These are phyloP conservation scores for Temnothorax nylanderi DNA, from an alignment of 1,140 invertebrate species.

Conservation along the genomic window DNA sequence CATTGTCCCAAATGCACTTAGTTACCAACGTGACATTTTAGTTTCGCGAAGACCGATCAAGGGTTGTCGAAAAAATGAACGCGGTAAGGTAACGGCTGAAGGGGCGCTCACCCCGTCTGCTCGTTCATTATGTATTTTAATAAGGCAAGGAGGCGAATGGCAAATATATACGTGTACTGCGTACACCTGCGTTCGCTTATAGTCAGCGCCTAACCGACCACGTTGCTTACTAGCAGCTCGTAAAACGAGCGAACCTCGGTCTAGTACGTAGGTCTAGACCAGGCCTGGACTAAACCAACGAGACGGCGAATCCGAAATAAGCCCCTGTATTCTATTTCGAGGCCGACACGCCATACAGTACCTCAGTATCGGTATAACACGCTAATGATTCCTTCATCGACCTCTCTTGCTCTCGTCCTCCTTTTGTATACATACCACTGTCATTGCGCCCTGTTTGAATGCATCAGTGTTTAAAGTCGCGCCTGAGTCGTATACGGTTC, in stretches of 20 bases:
- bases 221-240: slow-evolving; percentile 72
- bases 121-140: slow-evolving; percentile 63
- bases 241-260: slow-evolving; percentile 76
- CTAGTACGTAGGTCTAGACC: slow-evolving; percentile 82
- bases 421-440: slow-evolving; percentile 4
- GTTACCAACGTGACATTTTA: background rate
- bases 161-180: slow-evolving; percentile 60
- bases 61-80: background rate
- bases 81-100: background rate
- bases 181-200: slow-evolving; percentile 65
- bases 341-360: slow-evolving; percentile 74
- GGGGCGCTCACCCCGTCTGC: background rate
- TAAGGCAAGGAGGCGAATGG: slow-evolving; percentile 56
- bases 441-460: slow-evolving; percentile 3
- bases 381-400: slow-evolving; percentile 71
- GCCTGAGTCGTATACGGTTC: background rate
- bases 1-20: slow-evolving; percentile 6
- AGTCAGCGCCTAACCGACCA: slow-evolving; percentile 60
- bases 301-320: slow-evolving; percentile 82
- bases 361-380: slow-evolving; percentile 71
- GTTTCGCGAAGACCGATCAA: background rate
- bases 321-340: slow-evolving; percentile 80
- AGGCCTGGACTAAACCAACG: slow-evolving; percentile 81
- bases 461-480: slow-evolving; percentile 15
- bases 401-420: slow-evolving; percentile 44